Base-by-base conservation (phyloP, 2,113 vertebrate genomes). In the Ptychochromis oligacanthus region DNA sequence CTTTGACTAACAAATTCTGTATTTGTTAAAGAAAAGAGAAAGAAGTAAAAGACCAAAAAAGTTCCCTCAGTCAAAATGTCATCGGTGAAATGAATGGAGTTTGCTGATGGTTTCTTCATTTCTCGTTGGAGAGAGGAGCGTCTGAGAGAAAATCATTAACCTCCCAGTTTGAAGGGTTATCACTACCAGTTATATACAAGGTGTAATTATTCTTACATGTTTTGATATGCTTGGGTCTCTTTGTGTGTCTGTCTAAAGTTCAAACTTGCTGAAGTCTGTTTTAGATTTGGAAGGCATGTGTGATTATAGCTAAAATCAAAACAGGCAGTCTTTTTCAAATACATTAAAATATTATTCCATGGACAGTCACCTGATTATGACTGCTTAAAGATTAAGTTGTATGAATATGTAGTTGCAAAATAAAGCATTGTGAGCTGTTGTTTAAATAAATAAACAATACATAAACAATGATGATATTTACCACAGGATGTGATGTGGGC, bases 101-200 rank as follows among this genome's bases (percentile, higher is more conserved):
- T 70, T 59, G 11, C 65, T 77, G 46, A 80, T 80, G 26, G 24
- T 26, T 75, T 75, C 49, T 83, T 78, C 40, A 70, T 78, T 77
- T 80, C 5, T 28, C 43, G 46, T 52, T 59, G 10, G 26, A 82
- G 59, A 31, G 36, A 81, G 28, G 10, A 59, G 6, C 31, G 40
- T 15, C 20, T 74, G 70, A 80, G 49, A 64, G 55, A 81, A 87
- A 84, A 80, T 7, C 7, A 81, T 84, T 84, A 77, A 80, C 78
- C 80, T 84, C 54, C 36, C 8, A 79, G 61, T 84, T 67, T 80
- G 46, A 80, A 87, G 81, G 75, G 75, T 87, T 64, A 80, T 80
- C 31, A 70, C 77, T 22, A 40, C 31, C 24, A 67, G 46, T 87
- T 75, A 56, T 46, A 55, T 62, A 70, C 55, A 9, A 82, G n/a